Evolutionary conservation across 2,888 invertebrate species (phyloP), one percentile per base, ranked within the genome.

Genomic region (Vesta saturnalis): DNA sequence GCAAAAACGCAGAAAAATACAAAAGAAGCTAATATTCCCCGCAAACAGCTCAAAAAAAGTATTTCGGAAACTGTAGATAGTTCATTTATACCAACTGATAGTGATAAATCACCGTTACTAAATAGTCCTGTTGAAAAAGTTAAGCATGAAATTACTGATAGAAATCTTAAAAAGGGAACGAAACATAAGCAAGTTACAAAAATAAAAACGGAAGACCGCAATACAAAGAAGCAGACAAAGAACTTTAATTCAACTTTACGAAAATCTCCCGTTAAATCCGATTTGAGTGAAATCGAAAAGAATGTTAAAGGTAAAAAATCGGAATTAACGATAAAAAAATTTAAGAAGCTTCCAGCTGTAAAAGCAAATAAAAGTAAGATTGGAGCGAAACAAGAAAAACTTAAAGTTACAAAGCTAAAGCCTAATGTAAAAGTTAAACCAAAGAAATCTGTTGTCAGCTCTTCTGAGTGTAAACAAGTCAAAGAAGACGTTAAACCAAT

Each of bases 191-290:
- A 60, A 19, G n/a, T 23, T 22, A 21, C 39, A 15, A 66, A 62
- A 54, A 39, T 30, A 22, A 70, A 70, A 66, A 46, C 58, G 14
- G 60, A 67, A 52, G 21, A 30, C 39, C 35, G 10, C 14, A 61
- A 62, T 6, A 15, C 52, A 23, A 69, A 67, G 62, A 70, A 68
- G 21, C 46, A 59, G 39, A 35, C 46, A 35, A 52, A 59, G 57
- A 71, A 63, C 23, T 46, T 60, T 15, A 60, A 47, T 19, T 35
- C 55, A n/a, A 74, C 60, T 64, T 69, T 70, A 19, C 69, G 58
- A 57, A 75, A 73, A 35, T 71, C 71, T 1, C 69, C 69, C 1
- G 10, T 39, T 18, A 71, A 72, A 39, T 14, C 43, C 8, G 69
- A 69, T n/a, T 18, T 15, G 22, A 18, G 64, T 46, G 72, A 76